Evolutionary conservation across 1,140 invertebrate genomes (phyloP), one percentile per base, ranked within the genome.

Genomic region (Caenorhabditis remanei): DNA sequence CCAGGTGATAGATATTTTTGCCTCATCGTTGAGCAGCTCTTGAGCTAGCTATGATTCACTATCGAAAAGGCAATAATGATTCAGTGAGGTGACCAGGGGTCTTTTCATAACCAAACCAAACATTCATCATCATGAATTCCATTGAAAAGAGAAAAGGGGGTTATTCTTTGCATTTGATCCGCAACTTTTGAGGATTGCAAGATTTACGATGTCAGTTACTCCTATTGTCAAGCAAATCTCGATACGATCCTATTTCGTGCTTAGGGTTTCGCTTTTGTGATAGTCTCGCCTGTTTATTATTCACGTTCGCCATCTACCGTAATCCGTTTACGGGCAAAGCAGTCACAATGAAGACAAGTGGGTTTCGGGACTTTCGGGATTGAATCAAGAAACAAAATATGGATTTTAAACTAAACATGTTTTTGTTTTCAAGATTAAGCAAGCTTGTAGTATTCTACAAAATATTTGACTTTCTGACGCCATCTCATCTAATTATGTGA

Each of bases 221-320:
- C 46, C 71, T 79, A 79, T 79, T 79, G 71, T 79, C 71, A 79
- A 79, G 71, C 71, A 79, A 79, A 79, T 79, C 71, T 79, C 46
- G 71, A 79, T 53, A 79, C 46, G 46, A 50, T 79, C 71, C 46
- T 67, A 75, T 75, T 75, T 0, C 43, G 32, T 71, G 65, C 65
- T 71, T 71, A 46, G 65, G 40, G 43, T 65, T 71, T 46, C 43
- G 41, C 67, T 71, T 71, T 71, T 79, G 71, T 79, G 71, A 79
- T 50, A 79, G n/a, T 79, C 71, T 79, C 71, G 71, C 71, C 71
- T 79, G 71, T 79, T 79, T 79, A 79, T 79, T 79, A 79, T 79
- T 79, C 71, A 79, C 71, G 71, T 79, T 79, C 71, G 46, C 41
- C 71, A 13, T 24, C 19, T 79, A 79, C 71, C 71, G 71, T 79